Conservation (phyloP, 2,113 vertebrate species). For the Pandion haliaetus region DNA sequence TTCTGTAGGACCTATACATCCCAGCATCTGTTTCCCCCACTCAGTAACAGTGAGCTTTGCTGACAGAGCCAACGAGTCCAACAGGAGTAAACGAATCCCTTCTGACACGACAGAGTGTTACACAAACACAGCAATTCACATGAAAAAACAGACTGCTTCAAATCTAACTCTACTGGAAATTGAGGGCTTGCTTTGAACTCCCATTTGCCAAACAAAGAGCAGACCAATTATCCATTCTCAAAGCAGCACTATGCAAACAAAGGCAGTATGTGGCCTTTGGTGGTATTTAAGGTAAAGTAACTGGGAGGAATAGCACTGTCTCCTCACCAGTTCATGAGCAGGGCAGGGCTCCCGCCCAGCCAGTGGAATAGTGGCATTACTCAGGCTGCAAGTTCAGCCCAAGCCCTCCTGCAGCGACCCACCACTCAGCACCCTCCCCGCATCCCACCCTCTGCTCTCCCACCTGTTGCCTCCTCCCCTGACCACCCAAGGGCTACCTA, state of each 20-base stretch:
- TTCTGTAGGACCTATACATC: conserved; percentile 13
- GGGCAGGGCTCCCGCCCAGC: background rate
- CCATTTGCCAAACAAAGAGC: background rate
- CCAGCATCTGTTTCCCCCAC: background rate
- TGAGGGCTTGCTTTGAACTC: background rate
- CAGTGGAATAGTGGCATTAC: background rate
- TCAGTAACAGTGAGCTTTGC: conserved; percentile 16
- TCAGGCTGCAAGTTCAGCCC: background rate
- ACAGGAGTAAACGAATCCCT: conserved; percentile 18
- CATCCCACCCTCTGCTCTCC: background rate
- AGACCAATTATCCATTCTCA: background rate
- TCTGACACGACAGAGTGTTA: conserved; percentile 15
- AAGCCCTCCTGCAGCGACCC: background rate
- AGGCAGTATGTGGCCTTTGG: background rate
- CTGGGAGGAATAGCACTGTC: fast-evolving
- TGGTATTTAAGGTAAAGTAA: background rate
- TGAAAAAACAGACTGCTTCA: background rate
- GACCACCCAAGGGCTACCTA: background rate
- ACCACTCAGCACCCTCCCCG: background rate
- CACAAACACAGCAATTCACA: background rate
- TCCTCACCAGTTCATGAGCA: background rate
- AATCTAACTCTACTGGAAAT: background rate
- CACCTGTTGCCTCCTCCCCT: background rate
- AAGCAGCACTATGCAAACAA: background rate
- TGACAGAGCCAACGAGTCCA: conserved; percentile 14